Evolutionary conservation across 1,140 invertebrate genomes (phyloP), one percentile per base, ranked within the genome.

Genomic region (Portunus trituberculatus): DNA sequence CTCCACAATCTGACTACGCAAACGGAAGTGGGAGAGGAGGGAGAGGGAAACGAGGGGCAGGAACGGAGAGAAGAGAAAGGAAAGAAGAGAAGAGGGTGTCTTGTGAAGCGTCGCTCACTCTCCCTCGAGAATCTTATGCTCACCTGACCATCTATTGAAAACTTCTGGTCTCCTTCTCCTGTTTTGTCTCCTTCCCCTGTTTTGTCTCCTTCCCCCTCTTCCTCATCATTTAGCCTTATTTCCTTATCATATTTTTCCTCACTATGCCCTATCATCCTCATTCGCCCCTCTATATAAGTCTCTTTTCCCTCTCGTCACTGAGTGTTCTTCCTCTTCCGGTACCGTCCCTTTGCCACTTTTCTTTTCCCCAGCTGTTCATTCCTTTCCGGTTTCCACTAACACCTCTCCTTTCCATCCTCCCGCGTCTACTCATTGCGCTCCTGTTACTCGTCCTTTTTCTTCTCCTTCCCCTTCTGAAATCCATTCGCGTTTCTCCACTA

Each of bases 1-100:
- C 91, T 95, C n/a, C 94, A 95, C 84, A 95, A 87, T 52, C 94
- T 95, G 32, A 94, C 93, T 2, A 39, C 84, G 84, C 48, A 83
- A 46, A 59, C 92, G 46, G 92, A 87, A 45, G 83, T 14, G 59
- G 52, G 59, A 52, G 52, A 25, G 29, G 52, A 29, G 52, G 59
- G 7, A 14, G 52, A 32, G 28, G 28, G 46, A 45, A n/a, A 7
- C 1, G 67, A 83, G 67, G 39, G 14, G 76, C 20, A 83, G 76
- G 76, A 83, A 48, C 31, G 14, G 52, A 16, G n/a, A 48, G 32
- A 8, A 31, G 39, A 45, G 39, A 31, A 6, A 16, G 20, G 28
- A 45, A 88, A 32, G 84, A 59, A 59, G 92, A 39, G 45, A 45
- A 93, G 92, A 87, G 87, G n/a, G 45, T 90, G 31, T 12, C 45